These are phyloP conservation scores for Eumaeus atala DNA, from an alignment of 1,140 invertebrate genomes.

Conservation along the genomic window DNA sequence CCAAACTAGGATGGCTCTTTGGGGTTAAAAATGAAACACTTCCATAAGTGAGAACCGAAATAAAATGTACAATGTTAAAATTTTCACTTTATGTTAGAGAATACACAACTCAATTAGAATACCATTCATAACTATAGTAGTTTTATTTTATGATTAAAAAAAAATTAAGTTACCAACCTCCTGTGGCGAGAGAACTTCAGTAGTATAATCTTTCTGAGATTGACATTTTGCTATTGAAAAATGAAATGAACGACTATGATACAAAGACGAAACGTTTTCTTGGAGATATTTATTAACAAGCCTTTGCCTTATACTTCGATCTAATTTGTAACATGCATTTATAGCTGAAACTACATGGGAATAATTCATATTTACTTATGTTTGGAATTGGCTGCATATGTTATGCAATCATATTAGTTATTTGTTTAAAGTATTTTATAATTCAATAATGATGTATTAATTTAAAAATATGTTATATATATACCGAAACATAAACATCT, in stretches of 20 bases:
- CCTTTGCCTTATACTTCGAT: constrained; percentile 33
- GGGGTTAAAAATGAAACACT: too few relatives aligned
- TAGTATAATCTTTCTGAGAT: constrained; percentile 41
- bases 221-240: constrained; percentile 25
- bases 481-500: constrained; percentile 5
- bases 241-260: constrained; percentile 30
- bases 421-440: background rate
- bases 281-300: constrained; percentile 30
- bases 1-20: too few relatives aligned
- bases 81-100: too few relatives aligned
- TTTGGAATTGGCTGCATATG: constrained; percentile 35
- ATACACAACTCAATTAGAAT: too few relatives aligned
- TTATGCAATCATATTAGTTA: constrained; percentile 47
- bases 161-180: constrained; percentile 39
- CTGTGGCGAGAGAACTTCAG: constrained; percentile 49
- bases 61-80: too few relatives aligned
- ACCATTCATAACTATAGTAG: too few relatives aligned
- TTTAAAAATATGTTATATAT: background rate
- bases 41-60: too few relatives aligned
- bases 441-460: background rate
- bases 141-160: too few relatives aligned
- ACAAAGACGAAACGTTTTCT: constrained; percentile 17
- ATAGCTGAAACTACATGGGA: constrained; percentile 41
- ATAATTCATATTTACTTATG: constrained; percentile 53
- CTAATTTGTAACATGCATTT: constrained; percentile 45